Evolutionary conservation across 1,140 invertebrate genomes (phyloP), one percentile per base, ranked within the genome.

Genomic region (Micrasema longulum): DNA sequence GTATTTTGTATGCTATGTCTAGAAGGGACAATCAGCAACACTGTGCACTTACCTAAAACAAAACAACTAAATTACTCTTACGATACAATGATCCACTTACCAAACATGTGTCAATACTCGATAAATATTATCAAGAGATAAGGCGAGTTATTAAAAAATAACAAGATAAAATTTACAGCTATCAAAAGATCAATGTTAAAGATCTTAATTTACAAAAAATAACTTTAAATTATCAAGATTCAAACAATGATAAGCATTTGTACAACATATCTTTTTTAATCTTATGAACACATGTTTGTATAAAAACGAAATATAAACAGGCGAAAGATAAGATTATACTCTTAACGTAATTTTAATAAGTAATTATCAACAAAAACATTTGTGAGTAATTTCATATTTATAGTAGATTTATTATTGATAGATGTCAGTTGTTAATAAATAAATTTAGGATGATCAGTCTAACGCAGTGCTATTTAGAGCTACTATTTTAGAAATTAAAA

Each of bases 11-110:
- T 16, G 20, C 11, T 16, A 16, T 1, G n/a, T 14, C 47, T 2
- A 50, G 47, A 50, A 45, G 12, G 22, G 7, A 31, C 10, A 14
- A n/a, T 23, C 45, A n/a, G 48, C 43, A 22, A 41, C 16, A 68
- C 23, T 53, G 50, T 36, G 48, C 52, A 67, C 47, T 36, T 53
- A 68, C 65, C 53, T 66, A 18, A n/a, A 67, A 68, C 16, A 38
- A 68, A 67, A 31, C 3, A 31, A 31, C 26, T 31, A 4, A 31
- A 31, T 31, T 31, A 31, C 26, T 31, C 2, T 31, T 31, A 31
- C 26, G 7, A 31, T 31, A 31, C 7, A 31, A 31, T 31, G n/a
- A 31, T 31, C 26, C 26, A 31, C 26, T n/a, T n/a, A n/a, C n/a
- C n/a, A n/a, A n/a, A n/a, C 26, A 31, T 31, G 7, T 31, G 26